Conservation (phyloP, 2,797 vertebrate genomes). For the Aulostomus chinensis region DNA sequence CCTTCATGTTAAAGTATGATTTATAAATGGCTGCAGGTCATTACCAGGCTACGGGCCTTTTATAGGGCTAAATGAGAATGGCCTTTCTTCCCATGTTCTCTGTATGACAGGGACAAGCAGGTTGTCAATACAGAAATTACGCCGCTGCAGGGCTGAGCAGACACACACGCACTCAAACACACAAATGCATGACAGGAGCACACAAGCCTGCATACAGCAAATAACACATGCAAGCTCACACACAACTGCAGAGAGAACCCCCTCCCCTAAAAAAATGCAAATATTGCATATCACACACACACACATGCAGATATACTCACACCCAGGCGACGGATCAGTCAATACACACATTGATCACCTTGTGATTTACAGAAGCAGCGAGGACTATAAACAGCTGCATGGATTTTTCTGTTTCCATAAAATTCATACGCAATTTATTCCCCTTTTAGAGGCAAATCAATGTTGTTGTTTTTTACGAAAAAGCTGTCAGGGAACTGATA, state of each 20-base stretch:
- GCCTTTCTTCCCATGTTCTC: constrained; percentile 72
- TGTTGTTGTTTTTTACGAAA: no score
- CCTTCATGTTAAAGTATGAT: constrained; percentile 72
- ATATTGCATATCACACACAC: background rate
- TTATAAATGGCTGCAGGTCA: constrained; percentile 73
- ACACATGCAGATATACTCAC: constrained; percentile 28
- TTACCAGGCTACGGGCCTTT: constrained; percentile 59
- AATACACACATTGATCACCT: constrained; percentile 65
- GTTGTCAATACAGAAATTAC: constrained; percentile 76
- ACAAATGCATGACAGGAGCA: background rate
- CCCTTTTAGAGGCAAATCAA: constrained; percentile 65
- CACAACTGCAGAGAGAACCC: background rate
- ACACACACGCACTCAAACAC: constrained; percentile 14
- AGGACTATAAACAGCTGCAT: constrained; percentile 72
- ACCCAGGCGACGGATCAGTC: constrained; percentile 56
- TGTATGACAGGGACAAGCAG: constrained; percentile 74
- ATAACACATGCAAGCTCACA: constrained; percentile 3
- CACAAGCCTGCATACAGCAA: background rate
- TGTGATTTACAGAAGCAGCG: constrained; percentile 70
- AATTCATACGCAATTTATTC: constrained; percentile 66
- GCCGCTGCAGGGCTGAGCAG: constrained; percentile 53
- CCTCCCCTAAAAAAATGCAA: background rate
- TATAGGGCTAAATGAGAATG: constrained; percentile 75
- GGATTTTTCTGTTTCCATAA: constrained; percentile 75
- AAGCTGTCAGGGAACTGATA: no score